Evolutionary conservation across 2,797 vertebrate genomes (phyloP).

Genomic region (Gallinago solitaria): DNA sequence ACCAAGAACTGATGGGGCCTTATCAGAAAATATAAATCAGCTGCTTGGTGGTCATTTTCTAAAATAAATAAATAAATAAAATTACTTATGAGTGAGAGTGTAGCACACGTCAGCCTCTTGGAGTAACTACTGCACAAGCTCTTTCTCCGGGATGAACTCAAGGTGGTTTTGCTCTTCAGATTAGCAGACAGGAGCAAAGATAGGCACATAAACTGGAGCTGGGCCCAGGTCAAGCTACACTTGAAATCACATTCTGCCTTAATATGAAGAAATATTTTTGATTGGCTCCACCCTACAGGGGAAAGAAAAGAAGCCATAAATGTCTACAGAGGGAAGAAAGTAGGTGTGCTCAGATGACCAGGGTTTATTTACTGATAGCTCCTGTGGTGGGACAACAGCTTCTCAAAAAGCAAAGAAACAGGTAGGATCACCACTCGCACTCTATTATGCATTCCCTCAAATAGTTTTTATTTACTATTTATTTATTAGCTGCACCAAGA

Average conservation of each 20-base stretch:
- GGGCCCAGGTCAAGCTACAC: not conserved
- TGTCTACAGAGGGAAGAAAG: not conserved
- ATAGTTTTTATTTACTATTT: not conserved
- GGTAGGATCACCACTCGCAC: not conserved
- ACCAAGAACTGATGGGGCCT: not conserved
- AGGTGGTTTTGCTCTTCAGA: not conserved
- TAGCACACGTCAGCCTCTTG: not conserved
- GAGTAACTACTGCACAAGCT: not conserved
- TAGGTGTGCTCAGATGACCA: not conserved
- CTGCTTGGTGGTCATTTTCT: not conserved
- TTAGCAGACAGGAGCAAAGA: not conserved
- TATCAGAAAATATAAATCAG: not conserved
- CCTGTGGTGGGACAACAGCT: not conserved
- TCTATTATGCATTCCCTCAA: not conserved
- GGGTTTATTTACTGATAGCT: not conserved
- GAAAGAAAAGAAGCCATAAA: not conserved
- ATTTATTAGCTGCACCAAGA: not conserved
- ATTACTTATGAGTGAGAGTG: not conserved
- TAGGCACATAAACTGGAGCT: not conserved
- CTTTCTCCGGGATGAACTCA: not conserved
- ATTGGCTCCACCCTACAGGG: not conserved
- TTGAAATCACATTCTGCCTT: not conserved
- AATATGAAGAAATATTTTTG: not conserved
- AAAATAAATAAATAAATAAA: not conserved
- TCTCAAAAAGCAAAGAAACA: not conserved